Evolutionary conservation across 2,113 vertebrate genomes (phyloP).

Genomic region (Formicarius rufipectus): DNA sequence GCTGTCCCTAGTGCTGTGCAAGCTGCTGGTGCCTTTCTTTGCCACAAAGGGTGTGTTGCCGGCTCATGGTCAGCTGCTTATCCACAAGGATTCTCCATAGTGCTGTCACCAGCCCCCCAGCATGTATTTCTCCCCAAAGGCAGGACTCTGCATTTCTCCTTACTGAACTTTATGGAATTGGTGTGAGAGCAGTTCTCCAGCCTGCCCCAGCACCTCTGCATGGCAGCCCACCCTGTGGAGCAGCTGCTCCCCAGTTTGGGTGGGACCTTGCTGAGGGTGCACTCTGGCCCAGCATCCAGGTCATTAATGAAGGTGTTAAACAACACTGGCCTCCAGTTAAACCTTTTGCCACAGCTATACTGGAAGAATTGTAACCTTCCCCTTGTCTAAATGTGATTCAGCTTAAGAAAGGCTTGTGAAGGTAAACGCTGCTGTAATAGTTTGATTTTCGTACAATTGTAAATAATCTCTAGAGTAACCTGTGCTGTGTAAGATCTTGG

Average conservation of each 20-base stretch:
- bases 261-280: background rate
- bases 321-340: background rate
- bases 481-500: background rate
- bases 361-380: background rate
- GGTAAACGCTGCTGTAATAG: background rate
- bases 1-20: background rate
- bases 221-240: background rate
- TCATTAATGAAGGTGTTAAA: background rate
- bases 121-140: background rate
- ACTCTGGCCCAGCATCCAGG: background rate
- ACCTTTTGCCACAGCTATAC: background rate
- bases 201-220: background rate
- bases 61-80: background rate
- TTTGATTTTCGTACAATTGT: background rate
- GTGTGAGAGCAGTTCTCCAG: background rate
- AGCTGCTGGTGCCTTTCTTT: background rate
- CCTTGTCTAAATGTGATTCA: background rate
- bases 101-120: background rate
- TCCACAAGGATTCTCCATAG: background rate
- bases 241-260: background rate
- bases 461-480: background rate
- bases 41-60: rapidly evolving
- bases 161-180: background rate
- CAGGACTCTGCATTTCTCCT: background rate
- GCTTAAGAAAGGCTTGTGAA: background rate